Conservation (phyloP, 2,113 vertebrate species). For the Chaenocephalus aceratus region DNA sequence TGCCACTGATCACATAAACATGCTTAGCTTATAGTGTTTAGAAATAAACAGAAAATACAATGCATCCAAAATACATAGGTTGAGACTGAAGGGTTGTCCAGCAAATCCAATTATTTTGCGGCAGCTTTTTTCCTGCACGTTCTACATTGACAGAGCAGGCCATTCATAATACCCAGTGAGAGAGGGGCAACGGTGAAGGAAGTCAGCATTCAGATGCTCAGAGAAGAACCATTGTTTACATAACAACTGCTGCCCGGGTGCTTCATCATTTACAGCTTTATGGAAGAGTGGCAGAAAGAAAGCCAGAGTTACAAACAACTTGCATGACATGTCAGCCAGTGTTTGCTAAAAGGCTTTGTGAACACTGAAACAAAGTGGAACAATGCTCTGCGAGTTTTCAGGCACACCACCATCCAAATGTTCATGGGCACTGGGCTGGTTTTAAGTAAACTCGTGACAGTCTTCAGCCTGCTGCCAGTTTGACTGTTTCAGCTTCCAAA, state of each 20-base stretch:
- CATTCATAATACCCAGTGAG: background rate
- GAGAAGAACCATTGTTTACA: background rate
- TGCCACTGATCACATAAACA: background rate
- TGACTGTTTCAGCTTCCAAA: background rate
- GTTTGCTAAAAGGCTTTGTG: background rate
- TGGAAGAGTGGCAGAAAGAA: background rate
- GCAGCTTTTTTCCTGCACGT: background rate
- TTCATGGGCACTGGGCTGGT: background rate
- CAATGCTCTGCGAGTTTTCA: background rate
- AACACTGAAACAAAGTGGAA: background rate
- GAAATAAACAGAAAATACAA: background rate
- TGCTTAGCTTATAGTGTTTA: background rate
- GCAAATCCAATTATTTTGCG: background rate
- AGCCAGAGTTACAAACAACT: background rate
- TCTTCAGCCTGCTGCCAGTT: conserved; percentile 14
- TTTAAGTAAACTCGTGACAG: conserved; percentile 5
- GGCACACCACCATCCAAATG: background rate
- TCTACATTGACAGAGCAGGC: background rate
- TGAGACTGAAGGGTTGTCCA: background rate
- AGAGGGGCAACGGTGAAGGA: background rate
- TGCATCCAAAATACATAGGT: background rate
- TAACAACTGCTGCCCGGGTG: background rate
- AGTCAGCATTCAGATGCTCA: background rate
- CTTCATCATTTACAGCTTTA: background rate
- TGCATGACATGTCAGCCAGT: background rate